Base-by-base conservation (phyloP, 2,888 invertebrate genomes). In the Drosophila paramelanica region DNA sequence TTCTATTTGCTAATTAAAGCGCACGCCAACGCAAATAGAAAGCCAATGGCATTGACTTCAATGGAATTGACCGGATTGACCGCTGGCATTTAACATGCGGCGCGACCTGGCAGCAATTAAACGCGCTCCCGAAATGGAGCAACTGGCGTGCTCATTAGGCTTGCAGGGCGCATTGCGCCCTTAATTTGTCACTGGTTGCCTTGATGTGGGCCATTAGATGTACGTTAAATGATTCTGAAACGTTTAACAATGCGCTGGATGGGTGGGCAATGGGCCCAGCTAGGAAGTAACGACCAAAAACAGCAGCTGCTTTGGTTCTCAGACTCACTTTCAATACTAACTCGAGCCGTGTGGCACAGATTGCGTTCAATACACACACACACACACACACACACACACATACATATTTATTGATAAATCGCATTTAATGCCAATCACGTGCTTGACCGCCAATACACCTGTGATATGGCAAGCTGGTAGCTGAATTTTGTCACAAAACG, bases 341-440 rank as follows among this genome's bases (percentile, higher is more conserved):
- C 23, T 23, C 3, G 23, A 23, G 71, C 67, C 69, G 68, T 78
- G 75, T 88, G 81, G 86, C 81, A 82, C 67, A 88, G 79, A 72
- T 74, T 33, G 50, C 49, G 13, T 23, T 23, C 51, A 20, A 14
- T 25, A 20, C 8, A 46, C 17, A 17, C 17, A 17, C 17, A 17
- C 17, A 17, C 17, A 17, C 3, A 23, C 4, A 23, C 23, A 23
- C 23, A 23, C 36, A 33, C 42, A 20, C 33, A n/a, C 27, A 25
- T n/a, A 10, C 5, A 13, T 14, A 55, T 71, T 67, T 86, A 80
- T 83, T 74, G 89, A 72, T 83, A 69, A 79, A 79, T 72, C 74
- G 87, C 87, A 78, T 66, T 70, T 51, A 67, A 85, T 89, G 86
- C 89, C 74, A 85, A 81, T 76, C 89, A 85, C 88, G 84, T 88